These are phyloP conservation scores for Corythaeola cristata DNA, from an alignment of 2,113 vertebrate genomes.

Conservation along the genomic window DNA sequence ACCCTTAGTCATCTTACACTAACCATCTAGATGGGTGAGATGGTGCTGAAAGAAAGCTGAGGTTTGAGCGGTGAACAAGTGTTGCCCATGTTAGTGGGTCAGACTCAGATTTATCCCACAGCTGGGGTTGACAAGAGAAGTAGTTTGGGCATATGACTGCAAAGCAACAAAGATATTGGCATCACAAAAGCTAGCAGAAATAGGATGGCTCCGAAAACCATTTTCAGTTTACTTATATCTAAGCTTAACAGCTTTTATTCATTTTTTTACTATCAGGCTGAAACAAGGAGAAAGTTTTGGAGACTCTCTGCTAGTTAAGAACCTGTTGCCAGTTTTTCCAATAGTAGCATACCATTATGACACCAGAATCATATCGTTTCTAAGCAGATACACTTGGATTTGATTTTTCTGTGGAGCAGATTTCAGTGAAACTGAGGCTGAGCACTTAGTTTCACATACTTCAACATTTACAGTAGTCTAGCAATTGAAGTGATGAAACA, in stretches of 20 bases:
- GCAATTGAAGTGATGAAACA: not conserved
- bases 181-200: not conserved
- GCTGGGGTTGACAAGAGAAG: not conserved
- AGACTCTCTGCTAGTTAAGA: not conserved
- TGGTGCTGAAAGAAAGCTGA: not conserved
- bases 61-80: not conserved
- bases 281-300: not conserved
- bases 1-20: not conserved
- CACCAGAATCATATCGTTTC: not conserved
- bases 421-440: not conserved
- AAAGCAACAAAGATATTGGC: not conserved
- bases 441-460: not conserved
- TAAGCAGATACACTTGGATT: not conserved
- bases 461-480: not conserved
- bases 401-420: not conserved
- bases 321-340: not conserved
- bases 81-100: not conserved
- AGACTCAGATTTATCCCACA: not conserved
- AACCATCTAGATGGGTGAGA: not conserved
- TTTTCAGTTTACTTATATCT: not conserved
- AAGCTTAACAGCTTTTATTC: not conserved
- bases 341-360: not conserved
- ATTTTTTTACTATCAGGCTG: not conserved
- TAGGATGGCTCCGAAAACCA: not conserved
- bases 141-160: not conserved